Base-by-base conservation (phyloP, 1,140 invertebrate species). In the Drosophila mojavensis region DNA sequence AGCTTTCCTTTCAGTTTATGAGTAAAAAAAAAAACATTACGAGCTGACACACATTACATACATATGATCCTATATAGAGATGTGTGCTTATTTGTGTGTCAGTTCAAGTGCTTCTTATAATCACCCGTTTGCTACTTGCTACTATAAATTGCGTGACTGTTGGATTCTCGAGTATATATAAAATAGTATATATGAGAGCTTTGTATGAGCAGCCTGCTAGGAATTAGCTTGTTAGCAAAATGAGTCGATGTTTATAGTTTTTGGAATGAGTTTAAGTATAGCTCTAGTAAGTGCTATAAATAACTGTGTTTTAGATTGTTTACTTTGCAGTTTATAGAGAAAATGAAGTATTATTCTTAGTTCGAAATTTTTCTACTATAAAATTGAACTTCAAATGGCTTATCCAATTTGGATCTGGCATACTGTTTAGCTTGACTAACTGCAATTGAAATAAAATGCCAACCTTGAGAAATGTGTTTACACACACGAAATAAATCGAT, bases 91-190 rank as follows among this genome's bases (percentile, higher is more conserved):
- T 33, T 1, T 54, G 7, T 33, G 28, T 30, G 50, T 30, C 64
- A 83, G 80, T 71, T 86, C 72, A 83, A 86, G 82, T 83, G 59
- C 15, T 79, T 74, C 79, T 88, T 79, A 88, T 53, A 72, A 79
- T 61, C 61, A 55, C n/a, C 17, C 36, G 30, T 68, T 68, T 62
- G 33, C 43, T 62, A 43, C 43, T 69, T 61, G 41, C 17, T 17
- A 17, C 17, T 78, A 54, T 78, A 61, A 69, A 67, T 85, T 82
- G 82, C 84, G 83, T 86, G 82, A 88, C 83, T 82, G 39, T 76
- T 76, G 70, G 36, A 86, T 82, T 82, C 77, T 59, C 63, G 47
- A 55, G 72, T 74, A 54, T 47, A 55, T 24, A 24, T 24, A 24
- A 3, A 24, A 24, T 45, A 59, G 60, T 48, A 66, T 58, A 45